Base-by-base conservation (phyloP, 2,113 vertebrate genomes). In the Isichthys henryi region DNA sequence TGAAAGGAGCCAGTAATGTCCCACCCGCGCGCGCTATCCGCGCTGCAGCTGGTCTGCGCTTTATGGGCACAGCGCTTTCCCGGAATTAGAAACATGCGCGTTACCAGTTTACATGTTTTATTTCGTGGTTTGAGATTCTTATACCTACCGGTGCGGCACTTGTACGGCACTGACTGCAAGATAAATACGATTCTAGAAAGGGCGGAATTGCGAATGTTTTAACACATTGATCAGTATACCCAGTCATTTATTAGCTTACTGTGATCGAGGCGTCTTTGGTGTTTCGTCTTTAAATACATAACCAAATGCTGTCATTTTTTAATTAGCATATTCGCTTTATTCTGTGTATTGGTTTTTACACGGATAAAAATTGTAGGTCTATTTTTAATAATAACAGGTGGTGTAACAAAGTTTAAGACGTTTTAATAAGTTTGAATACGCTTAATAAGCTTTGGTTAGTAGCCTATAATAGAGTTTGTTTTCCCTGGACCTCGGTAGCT, bases 1-100 rank as follows among this genome's bases (percentile, higher is more conserved):
- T 98, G 97, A 98, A 96, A 97, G 92, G 94, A 94, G 89, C 95
- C 93, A 94, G 96, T 96, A 97, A 97, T 97, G 96, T 97, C 97
- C 97, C 97, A 98, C 98, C 98, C 97, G 97, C 97, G 96, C 96
- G 95, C 94, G 89, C 93, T 95, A 94, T 94, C 94, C 93, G 91
- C 93, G 85, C 93, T 93, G 95, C 97, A 97, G 97, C 97, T 98
- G 97, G 97, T 97, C 93, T 91, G 91, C n/a, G 88, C 84, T 90
- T 87, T 92, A 89, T 91, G 91, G 93, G 94, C 91, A 92, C 77
- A 90, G 91, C 91, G 88, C 91, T 93, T 95, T 94, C 93, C 94
- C 90, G 74, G 58, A 62, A 53, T 43, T 93, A 92, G 91, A 89
- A 85, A 91, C 27, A 74, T 23, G 19, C 90, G 82, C 49, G 23